Base-by-base conservation (phyloP, 2,888 invertebrate genomes). In the Mongoloraphidia duomilia region DNA sequence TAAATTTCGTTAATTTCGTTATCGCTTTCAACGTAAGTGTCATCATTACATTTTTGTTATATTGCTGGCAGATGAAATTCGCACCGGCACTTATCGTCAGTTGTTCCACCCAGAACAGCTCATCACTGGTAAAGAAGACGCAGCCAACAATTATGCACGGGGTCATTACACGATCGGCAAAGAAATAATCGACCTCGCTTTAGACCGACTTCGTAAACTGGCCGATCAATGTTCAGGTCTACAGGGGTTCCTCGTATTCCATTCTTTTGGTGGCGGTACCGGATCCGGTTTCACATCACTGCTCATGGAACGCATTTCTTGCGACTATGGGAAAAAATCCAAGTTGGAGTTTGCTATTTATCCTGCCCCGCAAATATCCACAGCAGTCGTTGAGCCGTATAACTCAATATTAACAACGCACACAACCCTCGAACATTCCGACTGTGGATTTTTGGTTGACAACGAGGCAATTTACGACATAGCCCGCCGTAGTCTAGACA, bases 91-190 rank as follows among this genome's bases (percentile, higher is more conserved):
- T 8, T 80, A 80, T 62, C 67, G 75, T 34, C 76, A 76, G 56
- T 65, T 81, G 36, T 80, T 80, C 63, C 80, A 81, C 57, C 80
- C 80, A 1, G 80, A 81, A 58, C 80, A 80, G 61, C 64, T 81
- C 53, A 79, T 81, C 58, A 78, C 78, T n/a, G 80, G 80, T 38
- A 80, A 80, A 60, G 79, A 79, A 61, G 79, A 79, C 60, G 80
- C 80, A 2, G 80, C 80, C 46, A 80, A 81, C 61, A 80, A 80
- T 63, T 81, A 80, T 58, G 80, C 80, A 33, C 70, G 80, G 44
- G 80, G 80, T 43, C 79, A 80, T 62, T 81, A 80, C 66, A 80
- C 79, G 17, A 71, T 80, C 49, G 80, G 78, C 34, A 71, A 70
- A 51, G 77, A 77, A 57, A 73, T 77, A 51, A 71, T 77, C 42